These are phyloP conservation scores for Conchocele bisecta DNA, from an alignment of 2,888 invertebrate genomes.

Conservation along the genomic window DNA sequence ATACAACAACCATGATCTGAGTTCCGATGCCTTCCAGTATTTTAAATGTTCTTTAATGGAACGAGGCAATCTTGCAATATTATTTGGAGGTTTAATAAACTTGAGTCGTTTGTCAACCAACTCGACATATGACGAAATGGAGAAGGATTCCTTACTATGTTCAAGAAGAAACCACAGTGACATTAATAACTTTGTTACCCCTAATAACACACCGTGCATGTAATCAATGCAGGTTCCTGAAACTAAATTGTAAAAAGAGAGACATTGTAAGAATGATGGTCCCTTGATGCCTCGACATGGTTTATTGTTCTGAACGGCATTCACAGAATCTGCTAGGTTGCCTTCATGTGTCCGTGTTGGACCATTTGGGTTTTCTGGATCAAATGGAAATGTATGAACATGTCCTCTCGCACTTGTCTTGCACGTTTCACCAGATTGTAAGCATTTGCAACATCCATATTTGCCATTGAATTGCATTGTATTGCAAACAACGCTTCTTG, in stretches of 20 bases:
- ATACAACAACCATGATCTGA: constrained; percentile 53
- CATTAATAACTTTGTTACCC: constrained; percentile 42
- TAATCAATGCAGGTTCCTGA: constrained; percentile 43
- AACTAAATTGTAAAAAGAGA: constrained; percentile 35
- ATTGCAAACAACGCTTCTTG: constrained; percentile 45
- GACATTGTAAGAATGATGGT: constrained; percentile 43
- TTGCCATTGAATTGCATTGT: constrained; percentile 50
- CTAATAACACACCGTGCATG: constrained; percentile 58
- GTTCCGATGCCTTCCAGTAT: constrained; percentile 59
- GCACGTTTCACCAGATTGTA: constrained; percentile 39
- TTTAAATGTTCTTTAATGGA: constrained; percentile 47
- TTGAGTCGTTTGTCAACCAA: constrained; percentile 36
- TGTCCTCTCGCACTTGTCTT: constrained; percentile 36
- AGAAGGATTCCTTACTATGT: constrained; percentile 11
- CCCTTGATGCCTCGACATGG: constrained; percentile 47
- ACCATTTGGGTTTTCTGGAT: constrained; percentile 2
- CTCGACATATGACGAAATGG: constrained; percentile 8
- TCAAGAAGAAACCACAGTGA: constrained; percentile 34
- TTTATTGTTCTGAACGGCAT: constrained; percentile 13
- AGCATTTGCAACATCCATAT: constrained; percentile 43
- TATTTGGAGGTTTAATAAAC: constrained; percentile 43
- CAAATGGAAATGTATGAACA: constrained; percentile 48
- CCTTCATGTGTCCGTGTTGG: constrained; percentile 10
- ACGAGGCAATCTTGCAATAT: constrained; percentile 45
- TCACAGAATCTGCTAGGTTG: constrained; percentile 15